Conservation (phyloP, 1,140 invertebrate species). For the Apolygus lucorum region DNA sequence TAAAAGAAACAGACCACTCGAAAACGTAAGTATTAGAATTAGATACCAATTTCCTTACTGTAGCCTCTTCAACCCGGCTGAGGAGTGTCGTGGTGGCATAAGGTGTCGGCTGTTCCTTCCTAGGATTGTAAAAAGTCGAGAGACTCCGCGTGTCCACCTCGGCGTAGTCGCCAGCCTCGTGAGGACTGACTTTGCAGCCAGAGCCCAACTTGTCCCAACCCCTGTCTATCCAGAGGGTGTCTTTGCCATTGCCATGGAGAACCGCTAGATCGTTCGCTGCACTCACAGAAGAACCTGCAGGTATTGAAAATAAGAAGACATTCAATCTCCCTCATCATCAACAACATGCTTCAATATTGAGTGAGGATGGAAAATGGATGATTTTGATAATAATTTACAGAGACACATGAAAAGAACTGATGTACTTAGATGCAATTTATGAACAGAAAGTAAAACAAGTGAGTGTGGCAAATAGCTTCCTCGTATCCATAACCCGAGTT, state of each 20-base stretch:
- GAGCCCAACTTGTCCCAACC: slow-evolving; percentile 59
- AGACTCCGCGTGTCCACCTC: slow-evolving; percentile 64
- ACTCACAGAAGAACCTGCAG: slow-evolving; percentile 29
- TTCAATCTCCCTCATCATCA: too few species aligned
- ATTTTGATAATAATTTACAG: too few species aligned
- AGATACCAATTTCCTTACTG: slow-evolving; percentile 40
- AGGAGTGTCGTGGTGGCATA: slow-evolving; percentile 76
- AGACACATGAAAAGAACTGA: too few species aligned
- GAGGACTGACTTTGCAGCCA: slow-evolving; percentile 39
- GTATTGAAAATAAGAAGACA: slow-evolving; percentile 12
- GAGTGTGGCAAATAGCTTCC: too few species aligned
- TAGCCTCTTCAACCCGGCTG: slow-evolving; percentile 36
- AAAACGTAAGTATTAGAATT: too few species aligned
- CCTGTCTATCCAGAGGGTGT: slow-evolving; percentile 64
- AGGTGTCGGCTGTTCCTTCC: slow-evolving; percentile 61
- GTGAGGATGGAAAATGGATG: too few species aligned
- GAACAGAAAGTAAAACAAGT: too few species aligned
- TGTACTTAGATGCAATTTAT: too few species aligned
- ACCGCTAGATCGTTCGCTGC: slow-evolving; percentile 31
- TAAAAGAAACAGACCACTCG: too few species aligned
- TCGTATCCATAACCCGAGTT: too few species aligned
- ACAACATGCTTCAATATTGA: slow-evolving; percentile 25
- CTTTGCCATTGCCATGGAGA: slow-evolving; percentile 40
- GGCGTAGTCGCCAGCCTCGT: slow-evolving; percentile 57
- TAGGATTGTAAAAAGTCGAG: slow-evolving; percentile 69